These are phyloP conservation scores for Malachius bipustulatus DNA, from an alignment of 2,888 invertebrate species.

Conservation along the genomic window DNA sequence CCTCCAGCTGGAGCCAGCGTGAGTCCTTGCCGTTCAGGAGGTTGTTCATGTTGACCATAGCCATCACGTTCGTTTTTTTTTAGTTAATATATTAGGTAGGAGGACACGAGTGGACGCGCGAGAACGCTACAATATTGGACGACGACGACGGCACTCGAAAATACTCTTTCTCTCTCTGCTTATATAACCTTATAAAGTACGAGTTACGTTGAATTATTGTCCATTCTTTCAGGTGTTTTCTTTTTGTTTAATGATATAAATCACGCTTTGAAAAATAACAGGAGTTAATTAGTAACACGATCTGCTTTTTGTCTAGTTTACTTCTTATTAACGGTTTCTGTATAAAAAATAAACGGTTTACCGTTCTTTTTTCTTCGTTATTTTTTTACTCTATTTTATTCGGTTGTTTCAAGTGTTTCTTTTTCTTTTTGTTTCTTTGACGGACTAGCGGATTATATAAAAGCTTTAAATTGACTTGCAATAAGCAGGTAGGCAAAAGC, in stretches of 20 bases:
- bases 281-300: background rate
- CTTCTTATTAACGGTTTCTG: conserved; percentile 15
- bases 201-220: conserved; percentile 33
- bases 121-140: too few species aligned
- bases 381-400: conserved; percentile 8
- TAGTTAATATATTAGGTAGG: too few species aligned
- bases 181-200: too few species aligned
- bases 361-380: conserved; percentile 18
- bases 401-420: conserved; percentile 14
- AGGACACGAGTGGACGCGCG: too few species aligned
- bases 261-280: background rate
- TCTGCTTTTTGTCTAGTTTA: background rate
- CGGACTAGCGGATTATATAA: conserved; percentile 10
- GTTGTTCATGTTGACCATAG: conserved; percentile 95
- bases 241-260: conserved; percentile 10
- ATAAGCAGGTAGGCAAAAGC: conserved; percentile 36
- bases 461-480: conserved; percentile 23
- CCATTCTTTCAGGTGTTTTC: conserved; percentile 29
- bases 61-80: conserved; percentile 43
- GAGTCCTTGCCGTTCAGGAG: conserved; percentile 97
- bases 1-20: conserved; percentile 99
- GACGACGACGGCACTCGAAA: too few species aligned
- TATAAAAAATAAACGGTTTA: conserved; percentile 24
- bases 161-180: too few species aligned
- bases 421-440: conserved; percentile 13